A percentile compares a stretch with the other conserved stretches of the same genome.
Conservation (phyloP, 2,888 invertebrate genomes). For the Orthonevra nobilis region DNA sequence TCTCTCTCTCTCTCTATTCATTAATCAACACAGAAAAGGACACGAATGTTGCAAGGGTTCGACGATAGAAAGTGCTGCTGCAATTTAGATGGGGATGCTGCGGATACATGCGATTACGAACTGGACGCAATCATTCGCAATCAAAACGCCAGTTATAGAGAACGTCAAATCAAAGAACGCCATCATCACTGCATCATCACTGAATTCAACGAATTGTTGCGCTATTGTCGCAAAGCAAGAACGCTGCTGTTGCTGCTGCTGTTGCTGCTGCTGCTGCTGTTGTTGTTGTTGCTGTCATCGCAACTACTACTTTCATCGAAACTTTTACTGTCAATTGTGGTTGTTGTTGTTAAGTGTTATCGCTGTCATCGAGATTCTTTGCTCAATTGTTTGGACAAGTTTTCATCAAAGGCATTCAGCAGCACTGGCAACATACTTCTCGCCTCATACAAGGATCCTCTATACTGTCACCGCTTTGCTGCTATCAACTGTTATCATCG, state of each 20-base stretch:
- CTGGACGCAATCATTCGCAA: constrained; percentile 62
- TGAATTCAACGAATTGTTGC: constrained; percentile 1
- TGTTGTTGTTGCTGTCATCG: constrained; percentile 31
- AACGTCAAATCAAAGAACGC: constrained; percentile 4
- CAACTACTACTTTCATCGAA: constrained; percentile 33
- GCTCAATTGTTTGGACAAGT: constrained; percentile 14
- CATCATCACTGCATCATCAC: background rate
- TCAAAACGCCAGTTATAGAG: constrained; percentile 22
- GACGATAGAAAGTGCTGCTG: constrained; percentile 53
- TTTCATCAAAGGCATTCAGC: constrained; percentile 34
- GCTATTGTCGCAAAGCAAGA: background rate
- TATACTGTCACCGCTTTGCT: constrained; percentile 27
- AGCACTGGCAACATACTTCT: constrained; percentile 63
- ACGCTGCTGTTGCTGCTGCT: constrained; percentile 29
- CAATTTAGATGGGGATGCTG: constrained; percentile 73
- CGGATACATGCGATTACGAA: constrained; percentile 71
- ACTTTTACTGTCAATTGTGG: constrained; percentile 7
- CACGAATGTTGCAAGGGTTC: constrained; percentile 66
- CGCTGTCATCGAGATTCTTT: constrained; percentile 9
- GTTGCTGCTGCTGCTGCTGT: constrained; percentile 51
- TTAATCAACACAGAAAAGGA: constrained; percentile 17
- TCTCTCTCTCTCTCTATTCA: background rate
- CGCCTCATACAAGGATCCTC: constrained; percentile 3
- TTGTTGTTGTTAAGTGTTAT: constrained; percentile 28
- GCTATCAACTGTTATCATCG: constrained; percentile 33